Evolutionary conservation across 2,888 invertebrate genomes (phyloP).

Genomic region (Mythimna albipuncta): DNA sequence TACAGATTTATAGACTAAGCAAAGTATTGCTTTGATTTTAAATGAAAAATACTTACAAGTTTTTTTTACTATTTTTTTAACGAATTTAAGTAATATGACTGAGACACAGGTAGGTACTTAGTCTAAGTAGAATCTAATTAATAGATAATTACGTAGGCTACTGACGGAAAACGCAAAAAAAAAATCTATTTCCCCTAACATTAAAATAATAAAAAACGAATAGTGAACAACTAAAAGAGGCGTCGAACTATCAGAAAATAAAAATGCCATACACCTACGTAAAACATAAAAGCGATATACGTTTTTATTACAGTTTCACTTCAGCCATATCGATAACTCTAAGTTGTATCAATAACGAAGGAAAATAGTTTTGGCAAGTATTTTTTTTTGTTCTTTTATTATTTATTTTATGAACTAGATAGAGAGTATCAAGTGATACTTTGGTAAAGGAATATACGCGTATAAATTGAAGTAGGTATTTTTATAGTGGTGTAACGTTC

Average conservation of each 20-base stretch:
- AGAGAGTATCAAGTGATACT: constrained; percentile 48
- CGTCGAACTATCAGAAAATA: constrained; percentile 32
- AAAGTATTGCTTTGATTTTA: too few species aligned
- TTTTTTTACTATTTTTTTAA: too few species aligned
- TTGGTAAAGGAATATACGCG: constrained; percentile 15
- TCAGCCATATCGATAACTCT: constrained; percentile 44
- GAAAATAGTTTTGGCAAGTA: constrained; percentile 44
- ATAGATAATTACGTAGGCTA: too few species aligned
- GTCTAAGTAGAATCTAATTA: too few species aligned
- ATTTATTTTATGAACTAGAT: constrained; percentile 48
- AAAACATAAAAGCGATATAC: constrained; percentile 25
- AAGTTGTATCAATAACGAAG: constrained; percentile 51
- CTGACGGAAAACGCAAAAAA: too few species aligned
- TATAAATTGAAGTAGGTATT: not conserved
- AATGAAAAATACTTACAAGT: too few species aligned
- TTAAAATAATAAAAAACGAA: constrained; percentile 3
- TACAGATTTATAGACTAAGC: too few species aligned
- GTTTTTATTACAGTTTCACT: constrained; percentile 44
- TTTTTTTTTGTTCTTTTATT: constrained; percentile 62
- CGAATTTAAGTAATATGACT: too few species aligned
- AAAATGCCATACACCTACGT: constrained; percentile 21
- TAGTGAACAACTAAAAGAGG: not conserved
- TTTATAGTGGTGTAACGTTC: not conserved
- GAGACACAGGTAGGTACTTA: too few species aligned
- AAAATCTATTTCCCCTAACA: not conserved